Evolutionary conservation across 64 coral and sea anemone species (phyloP), one percentile per base, ranked within the genome.

Genomic region (Dendrophyllia cribrosa): DNA sequence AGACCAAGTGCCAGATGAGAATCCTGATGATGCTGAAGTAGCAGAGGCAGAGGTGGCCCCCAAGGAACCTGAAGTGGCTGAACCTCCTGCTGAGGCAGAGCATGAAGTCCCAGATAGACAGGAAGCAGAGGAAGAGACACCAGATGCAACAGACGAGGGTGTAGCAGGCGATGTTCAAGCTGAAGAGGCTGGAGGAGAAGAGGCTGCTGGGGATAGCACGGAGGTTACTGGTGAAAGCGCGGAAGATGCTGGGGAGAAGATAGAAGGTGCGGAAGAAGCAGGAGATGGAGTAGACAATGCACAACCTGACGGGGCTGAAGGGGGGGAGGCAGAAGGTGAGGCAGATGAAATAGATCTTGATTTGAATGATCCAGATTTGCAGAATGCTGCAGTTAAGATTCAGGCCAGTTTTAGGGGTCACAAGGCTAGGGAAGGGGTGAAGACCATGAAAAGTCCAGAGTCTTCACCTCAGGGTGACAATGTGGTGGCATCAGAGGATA

Each of bases 321-420:
- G 66, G 23, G 51, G 19, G 45, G 20, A 65, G 16, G 73, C 13
- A 74, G 70, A 26, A 64, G 76, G 78, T 91, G 76, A 51, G 76
- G 46, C 7, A 87, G 70, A 73, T 26, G 9, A 88, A 76, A 76
- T 85, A 66, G 77, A 89, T 79, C 17, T 94, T 45, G 69, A 93
- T 93, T 23, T 88, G 43, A 72, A 91, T 88, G 97, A 99, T 83
- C 94, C 82, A 13, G 88, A 96, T 55, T 78, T 99, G 55, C 94
- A 96, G 49, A 86, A 66, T 69, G 97, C 97, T 49, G 97, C 94
- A 20, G 21, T 99, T 77, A 96, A 96, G 75, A 99, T 99, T 62
- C 97, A 99, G 65, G 97, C 97, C 71, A 91, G 91, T 85, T 99
- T 96, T 83, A 83, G 91, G 70, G 97, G 97, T 15, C 78, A 96